phyloP scores from a whole-genome alignment of 2,888 invertebrate genomes.

The Caradrina kadenii region DNA sequence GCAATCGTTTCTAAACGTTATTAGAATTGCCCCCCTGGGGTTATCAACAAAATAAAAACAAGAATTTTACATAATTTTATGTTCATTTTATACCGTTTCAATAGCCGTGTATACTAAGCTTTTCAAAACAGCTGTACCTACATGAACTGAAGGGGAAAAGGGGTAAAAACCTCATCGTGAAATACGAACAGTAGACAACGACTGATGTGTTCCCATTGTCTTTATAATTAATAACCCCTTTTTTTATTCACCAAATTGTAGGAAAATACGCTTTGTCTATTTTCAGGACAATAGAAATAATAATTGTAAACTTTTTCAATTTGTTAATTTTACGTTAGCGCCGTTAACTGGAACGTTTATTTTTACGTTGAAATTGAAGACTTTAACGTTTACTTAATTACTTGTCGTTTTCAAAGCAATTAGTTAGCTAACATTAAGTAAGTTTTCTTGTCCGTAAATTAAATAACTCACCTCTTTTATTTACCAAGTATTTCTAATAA shows the following conservation, averaged over 20 bases:
- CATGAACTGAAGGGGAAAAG: slow-evolving; percentile 34
- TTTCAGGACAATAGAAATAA: slow-evolving; percentile 9
- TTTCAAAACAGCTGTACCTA: slow-evolving; percentile 52
- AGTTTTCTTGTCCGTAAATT: no score
- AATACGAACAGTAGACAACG: slow-evolving; percentile 58
- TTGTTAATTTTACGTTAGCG: slow-evolving; percentile 24
- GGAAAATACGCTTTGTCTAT: slow-evolving; percentile 49
- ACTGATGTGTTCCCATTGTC: slow-evolving; percentile 70
- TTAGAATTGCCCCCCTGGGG: no score
- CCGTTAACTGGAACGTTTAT: slow-evolving; percentile 8
- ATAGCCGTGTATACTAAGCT: slow-evolving; percentile 10
- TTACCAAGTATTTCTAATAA: no score
- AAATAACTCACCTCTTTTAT: no score
- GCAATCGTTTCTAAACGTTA: no score
- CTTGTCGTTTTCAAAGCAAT: neutral
- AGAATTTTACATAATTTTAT: neutral
- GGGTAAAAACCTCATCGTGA: slow-evolving; percentile 56
- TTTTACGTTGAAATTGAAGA: neutral
- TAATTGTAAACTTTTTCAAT: slow-evolving; percentile 33
- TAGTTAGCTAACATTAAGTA: no score
- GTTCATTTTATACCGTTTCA: neutral
- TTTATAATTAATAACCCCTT: slow-evolving; percentile 69
- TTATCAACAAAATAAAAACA: no score
- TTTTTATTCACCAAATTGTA: slow-evolving; percentile 55
- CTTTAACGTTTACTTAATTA: neutral